Base-by-base conservation (phyloP, 2,113 vertebrate species). In the Numida meleagris region DNA sequence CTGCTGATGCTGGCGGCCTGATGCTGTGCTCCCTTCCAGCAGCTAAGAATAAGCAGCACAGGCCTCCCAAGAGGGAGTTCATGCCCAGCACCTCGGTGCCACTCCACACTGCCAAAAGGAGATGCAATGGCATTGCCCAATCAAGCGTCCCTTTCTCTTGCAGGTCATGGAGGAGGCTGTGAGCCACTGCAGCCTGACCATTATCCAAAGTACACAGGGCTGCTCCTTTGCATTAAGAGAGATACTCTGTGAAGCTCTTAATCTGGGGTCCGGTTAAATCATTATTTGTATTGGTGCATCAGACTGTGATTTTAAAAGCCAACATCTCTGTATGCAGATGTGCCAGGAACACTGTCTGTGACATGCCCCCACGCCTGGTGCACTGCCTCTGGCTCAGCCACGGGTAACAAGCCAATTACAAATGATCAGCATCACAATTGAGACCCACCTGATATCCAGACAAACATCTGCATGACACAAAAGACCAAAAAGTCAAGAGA, bases 301-400 rank as follows among this genome's bases (percentile, higher is more conserved):
- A 50, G 63, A 43, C 13, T 10, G 13, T 8, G n/a, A 25, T 59
- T 86, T 20, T 36, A 38, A 73, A 57, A 74, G 55, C 33, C 31
- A 50, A 16, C 25, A 63, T 5, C 10, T 45, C 6, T 24, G 24
- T 2, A 5, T 2, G 27, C 4, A 1, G 2, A 6, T n/a, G 48
- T 77, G 50, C 72, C 53, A 65, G 58, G 19, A 68, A 29, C 2
- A 33, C 61, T 59, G 72, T 38, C 33, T 6, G 0, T 8, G 71
- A 36, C 63, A 21, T 19, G 14, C 2, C 36, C 12, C n/a, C 46
- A 40, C 5, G 17, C 14, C 43, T 43, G 38, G 9, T 10, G 58
- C 66, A 12, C 23, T 31, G 12, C 14, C 25, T 1, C 9, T 3
- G 34, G 48, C 51, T 48, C 31, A 13, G 38, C n/a, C 29, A 1